phyloP scores from a whole-genome alignment of 2,888 invertebrate species.

The Agriotes lineatus region DNA sequence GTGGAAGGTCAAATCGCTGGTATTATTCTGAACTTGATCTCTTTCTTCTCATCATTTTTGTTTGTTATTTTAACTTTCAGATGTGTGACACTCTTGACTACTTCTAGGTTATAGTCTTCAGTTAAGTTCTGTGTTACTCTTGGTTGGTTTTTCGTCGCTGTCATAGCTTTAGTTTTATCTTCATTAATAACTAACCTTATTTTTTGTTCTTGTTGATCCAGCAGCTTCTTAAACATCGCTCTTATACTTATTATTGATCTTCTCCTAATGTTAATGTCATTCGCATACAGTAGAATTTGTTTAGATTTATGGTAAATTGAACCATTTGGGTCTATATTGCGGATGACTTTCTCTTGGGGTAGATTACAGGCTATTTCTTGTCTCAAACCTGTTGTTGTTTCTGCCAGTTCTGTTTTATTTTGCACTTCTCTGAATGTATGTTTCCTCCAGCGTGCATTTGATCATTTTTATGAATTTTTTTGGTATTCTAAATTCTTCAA shows the following conservation, averaged over 20 bases:
- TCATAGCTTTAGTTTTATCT: not conserved
- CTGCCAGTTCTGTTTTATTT: conserved; percentile 5
- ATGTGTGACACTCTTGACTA: not conserved
- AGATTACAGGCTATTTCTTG: too few relatives aligned
- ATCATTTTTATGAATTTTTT: not conserved
- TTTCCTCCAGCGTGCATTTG: not conserved
- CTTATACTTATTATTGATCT: not conserved
- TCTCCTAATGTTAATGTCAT: not conserved
- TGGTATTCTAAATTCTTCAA: conserved; percentile 4
- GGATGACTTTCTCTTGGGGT: not conserved
- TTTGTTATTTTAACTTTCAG: not conserved
- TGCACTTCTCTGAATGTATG: not conserved
- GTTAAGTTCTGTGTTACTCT: not conserved
- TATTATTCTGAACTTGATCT: not conserved
- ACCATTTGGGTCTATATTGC: conserved; percentile 3
- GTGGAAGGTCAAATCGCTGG: too few relatives aligned
- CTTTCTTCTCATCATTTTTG: not conserved
- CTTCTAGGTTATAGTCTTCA: not conserved
- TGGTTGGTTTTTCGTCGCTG: not conserved
- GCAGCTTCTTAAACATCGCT: not conserved
- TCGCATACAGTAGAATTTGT: not conserved
- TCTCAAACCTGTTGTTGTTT: not conserved
- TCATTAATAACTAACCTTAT: not conserved
- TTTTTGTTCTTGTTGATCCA: not conserved
- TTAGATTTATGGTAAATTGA: not conserved